Evolutionary conservation across 2,888 invertebrate genomes (phyloP).

Genomic region (Germaria angustata): DNA sequence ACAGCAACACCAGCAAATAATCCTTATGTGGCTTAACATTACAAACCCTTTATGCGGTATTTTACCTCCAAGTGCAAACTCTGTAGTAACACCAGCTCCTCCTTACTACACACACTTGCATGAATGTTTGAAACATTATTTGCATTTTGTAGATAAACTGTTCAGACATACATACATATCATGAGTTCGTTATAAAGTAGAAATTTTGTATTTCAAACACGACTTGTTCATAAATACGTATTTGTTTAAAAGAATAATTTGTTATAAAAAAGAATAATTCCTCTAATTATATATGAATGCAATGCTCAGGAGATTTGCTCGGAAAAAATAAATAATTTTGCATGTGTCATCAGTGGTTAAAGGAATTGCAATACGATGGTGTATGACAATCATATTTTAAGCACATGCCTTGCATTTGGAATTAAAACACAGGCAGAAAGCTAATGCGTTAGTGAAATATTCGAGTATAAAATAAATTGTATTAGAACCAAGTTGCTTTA

Average conservation of each 20-base stretch:
- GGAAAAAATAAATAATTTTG: slow-evolving; percentile 57
- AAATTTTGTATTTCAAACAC: slow-evolving; percentile 48
- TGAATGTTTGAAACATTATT: slow-evolving; percentile 23
- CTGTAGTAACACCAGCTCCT: not conserved
- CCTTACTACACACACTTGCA: not conserved
- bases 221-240: slow-evolving; percentile 40
- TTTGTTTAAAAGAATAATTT: slow-evolving; percentile 33
- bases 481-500: not conserved
- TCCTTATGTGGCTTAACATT: slow-evolving; percentile 22
- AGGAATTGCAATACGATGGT: slow-evolving; percentile 16
- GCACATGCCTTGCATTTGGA: slow-evolving; percentile 19
- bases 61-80: not conserved
- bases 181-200: slow-evolving; percentile 1
- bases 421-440: slow-evolving; percentile 19
- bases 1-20: slow-evolving; percentile 1
- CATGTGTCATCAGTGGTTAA: slow-evolving; percentile 45
- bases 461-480: not conserved
- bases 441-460: not conserved
- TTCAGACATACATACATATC: slow-evolving; percentile 40
- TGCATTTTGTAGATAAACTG: slow-evolving; percentile 38
- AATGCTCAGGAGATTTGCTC: slow-evolving; percentile 49
- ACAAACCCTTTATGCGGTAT: not conserved
- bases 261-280: slow-evolving; percentile 25
- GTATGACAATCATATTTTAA: not conserved
- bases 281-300: slow-evolving; percentile 56